These are phyloP conservation scores for Coremacera marginata DNA, from an alignment of 2,888 invertebrate genomes.

Conservation along the genomic window DNA sequence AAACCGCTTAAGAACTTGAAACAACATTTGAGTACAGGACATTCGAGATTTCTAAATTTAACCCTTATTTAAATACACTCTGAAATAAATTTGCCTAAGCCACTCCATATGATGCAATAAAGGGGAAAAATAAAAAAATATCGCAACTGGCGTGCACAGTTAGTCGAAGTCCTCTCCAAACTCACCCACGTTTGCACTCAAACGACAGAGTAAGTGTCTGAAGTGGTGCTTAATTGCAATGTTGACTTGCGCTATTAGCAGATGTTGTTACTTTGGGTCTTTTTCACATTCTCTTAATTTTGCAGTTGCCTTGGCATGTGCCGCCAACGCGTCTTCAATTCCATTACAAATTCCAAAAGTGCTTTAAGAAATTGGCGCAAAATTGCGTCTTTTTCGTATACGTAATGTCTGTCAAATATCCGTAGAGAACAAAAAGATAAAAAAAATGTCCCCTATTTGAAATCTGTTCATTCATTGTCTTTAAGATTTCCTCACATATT, in stretches of 20 bases:
- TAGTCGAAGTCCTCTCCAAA: not conserved
- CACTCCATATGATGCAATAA: no score
- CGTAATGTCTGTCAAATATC: not conserved
- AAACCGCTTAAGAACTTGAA: no score
- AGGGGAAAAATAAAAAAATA: no score
- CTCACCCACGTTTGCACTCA: not conserved
- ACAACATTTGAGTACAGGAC: no score
- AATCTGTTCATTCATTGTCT: not conserved
- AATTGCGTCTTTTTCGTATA: conserved; percentile 10
- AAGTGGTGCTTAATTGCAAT: not conserved
- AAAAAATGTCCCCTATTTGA: conserved; percentile 19
- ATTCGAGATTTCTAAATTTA: no score
- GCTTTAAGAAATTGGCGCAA: conserved; percentile 21
- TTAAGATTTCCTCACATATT: conserved; percentile 1
- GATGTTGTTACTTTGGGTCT: not conserved
- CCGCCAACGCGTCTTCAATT: conserved; percentile 7
- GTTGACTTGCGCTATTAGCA: not conserved
- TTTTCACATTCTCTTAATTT: not conserved
- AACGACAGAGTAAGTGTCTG: not conserved
- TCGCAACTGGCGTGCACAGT: not conserved
- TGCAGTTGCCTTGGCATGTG: conserved; percentile 11
- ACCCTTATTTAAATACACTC: no score
- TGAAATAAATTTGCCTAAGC: no score
- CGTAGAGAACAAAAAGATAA: not conserved
- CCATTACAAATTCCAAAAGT: not conserved